Evolutionary conservation across 2,113 vertebrate genomes (phyloP), one percentile per base, ranked within the genome.

Genomic region (Mystacornis crossleyi): DNA sequence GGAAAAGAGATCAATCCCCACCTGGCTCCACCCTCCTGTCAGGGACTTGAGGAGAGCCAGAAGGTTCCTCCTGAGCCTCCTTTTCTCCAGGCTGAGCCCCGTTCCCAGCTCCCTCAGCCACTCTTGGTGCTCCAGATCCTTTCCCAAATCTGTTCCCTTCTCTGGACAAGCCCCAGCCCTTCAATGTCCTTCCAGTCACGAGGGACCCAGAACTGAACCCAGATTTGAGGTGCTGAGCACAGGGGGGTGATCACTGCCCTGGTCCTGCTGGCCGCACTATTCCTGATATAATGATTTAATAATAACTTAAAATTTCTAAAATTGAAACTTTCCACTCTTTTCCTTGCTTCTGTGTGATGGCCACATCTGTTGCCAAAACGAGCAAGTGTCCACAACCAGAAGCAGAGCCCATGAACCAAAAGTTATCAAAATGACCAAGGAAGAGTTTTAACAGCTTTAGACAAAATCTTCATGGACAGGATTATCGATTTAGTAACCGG

Each of bases 21-120:
- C 20, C 11, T 34, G 34, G 29, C 10, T 43, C 5, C 38, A 7
- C 18, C 7, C 34, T 71, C 66, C 50, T 26, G 1, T 21, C 48
- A 62, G 29, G 57, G 29, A 40, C 2, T 4, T 64, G 20, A 31
- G 50, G 13, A 31, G 34, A 28, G 8, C 13, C 28, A 72, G 9
- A 47, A n/a, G 24, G 3, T 48, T 5, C 13, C 24, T 0, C 10
- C 45, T 12, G 5, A 78, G 0, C 8, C 24, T 42, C 10, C 34
- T 54, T 62, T 87, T 40, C 65, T 54, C 40, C 47, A 47, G 28
- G 18, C 8, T 71, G 36, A 40, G 29, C 15, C 36, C 12, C 29
- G 10, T 40, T 40, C 10, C 16, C 65, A 79, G 48, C 29, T 62
- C 40, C 48, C 13, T 62, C 40, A 71, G 38, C 19, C 2, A 0